Evolutionary conservation across 2,113 vertebrate genomes (phyloP).

Genomic region (Varanus komodoensis): DNA sequence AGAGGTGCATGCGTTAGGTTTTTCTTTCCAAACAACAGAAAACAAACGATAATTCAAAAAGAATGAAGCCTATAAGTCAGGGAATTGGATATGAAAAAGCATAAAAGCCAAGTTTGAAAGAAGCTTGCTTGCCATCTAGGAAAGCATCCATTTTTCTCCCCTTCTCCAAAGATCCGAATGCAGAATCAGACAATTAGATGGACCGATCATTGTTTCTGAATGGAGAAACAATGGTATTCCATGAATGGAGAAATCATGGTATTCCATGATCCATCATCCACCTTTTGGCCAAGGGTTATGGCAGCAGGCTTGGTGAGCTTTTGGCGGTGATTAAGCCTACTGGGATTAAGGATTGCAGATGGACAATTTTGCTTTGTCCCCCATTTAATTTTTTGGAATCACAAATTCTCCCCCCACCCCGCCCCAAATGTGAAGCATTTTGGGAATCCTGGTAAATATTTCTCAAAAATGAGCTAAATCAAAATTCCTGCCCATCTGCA

Average conservation of each 20-base stretch:
- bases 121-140: neutral
- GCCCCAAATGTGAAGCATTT: no score
- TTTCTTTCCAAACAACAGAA: neutral
- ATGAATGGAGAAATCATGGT: neutral
- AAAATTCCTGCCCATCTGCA: no score
- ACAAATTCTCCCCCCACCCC: no score
- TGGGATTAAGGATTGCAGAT: neutral
- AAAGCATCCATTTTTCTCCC: neutral
- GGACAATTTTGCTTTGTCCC: no score
- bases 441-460: no score
- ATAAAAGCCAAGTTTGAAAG: neutral
- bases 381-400: no score
- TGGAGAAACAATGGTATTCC: neutral
- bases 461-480: no score
- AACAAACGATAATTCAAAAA: neutral
- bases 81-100: rapidly evolving
- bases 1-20: constrained; percentile 56
- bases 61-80: neutral
- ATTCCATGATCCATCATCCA: neutral
- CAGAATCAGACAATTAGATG: neutral
- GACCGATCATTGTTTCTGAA: neutral
- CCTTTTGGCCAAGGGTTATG: neutral
- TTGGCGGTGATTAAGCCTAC: neutral
- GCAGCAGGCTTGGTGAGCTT: neutral
- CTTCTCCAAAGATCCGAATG: neutral